Evolutionary conservation across 2,113 vertebrate genomes (phyloP).

Genomic region (Sander vitreus): DNA sequence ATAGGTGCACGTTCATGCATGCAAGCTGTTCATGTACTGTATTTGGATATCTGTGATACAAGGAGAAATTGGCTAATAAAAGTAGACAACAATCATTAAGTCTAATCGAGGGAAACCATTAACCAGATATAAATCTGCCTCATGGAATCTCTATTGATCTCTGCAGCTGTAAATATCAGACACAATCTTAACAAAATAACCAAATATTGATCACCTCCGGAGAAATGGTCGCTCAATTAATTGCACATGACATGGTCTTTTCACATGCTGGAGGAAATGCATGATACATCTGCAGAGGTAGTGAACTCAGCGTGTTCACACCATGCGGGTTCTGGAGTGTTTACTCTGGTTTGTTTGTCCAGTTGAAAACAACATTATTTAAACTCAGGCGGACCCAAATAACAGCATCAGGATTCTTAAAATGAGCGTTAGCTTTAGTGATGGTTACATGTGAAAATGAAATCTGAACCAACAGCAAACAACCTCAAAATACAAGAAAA

Average conservation of each 20-base stretch:
- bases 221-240: slow-evolving; percentile 14
- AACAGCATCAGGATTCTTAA: neutral
- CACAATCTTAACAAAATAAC: slow-evolving; percentile 38
- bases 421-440: neutral
- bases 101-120: slow-evolving; percentile 45
- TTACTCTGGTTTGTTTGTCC: slow-evolving; percentile 2
- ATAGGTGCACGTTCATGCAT: neutral
- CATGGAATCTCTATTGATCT: slow-evolving; percentile 43
- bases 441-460: slow-evolving; percentile 8
- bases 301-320: neutral
- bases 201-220: slow-evolving; percentile 35
- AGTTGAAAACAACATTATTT: slow-evolving; percentile 13
- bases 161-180: slow-evolving; percentile 40
- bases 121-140: slow-evolving; percentile 30
- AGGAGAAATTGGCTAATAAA: slow-evolving; percentile 55
- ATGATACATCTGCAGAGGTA: neutral
- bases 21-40: neutral
- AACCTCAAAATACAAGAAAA: neutral
- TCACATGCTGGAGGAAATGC: slow-evolving; percentile 5
- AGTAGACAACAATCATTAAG: slow-evolving; percentile 49
- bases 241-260: neutral
- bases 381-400: neutral
- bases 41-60: slow-evolving; percentile 14
- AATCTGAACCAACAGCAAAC: slow-evolving; percentile 7
- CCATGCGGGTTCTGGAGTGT: neutral